Conservation (phyloP, 2,888 invertebrate genomes). For the Oscheius myriophilus region DNA sequence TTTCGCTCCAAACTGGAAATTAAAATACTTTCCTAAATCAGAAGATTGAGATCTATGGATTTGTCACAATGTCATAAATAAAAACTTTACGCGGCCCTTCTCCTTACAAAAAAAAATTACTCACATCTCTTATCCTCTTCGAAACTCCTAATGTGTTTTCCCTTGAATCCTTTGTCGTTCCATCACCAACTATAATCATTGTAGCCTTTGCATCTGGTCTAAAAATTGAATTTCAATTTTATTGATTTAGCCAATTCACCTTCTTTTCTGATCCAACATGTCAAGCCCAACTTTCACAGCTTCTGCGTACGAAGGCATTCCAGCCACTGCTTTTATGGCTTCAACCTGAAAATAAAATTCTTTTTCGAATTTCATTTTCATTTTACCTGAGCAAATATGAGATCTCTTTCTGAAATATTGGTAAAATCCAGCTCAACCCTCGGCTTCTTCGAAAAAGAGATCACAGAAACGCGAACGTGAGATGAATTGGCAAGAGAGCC, state of each 20-base stretch:
- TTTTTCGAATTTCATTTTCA: not conserved
- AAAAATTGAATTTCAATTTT: not conserved
- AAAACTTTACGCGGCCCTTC: too few relatives aligned
- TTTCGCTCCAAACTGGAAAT: too few relatives aligned
- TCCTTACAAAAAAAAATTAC: not conserved
- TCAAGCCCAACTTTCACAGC: conserved; percentile 48
- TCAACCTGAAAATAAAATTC: conserved; percentile 5
- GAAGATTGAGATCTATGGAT: too few relatives aligned
- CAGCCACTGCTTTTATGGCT: conserved; percentile 29
- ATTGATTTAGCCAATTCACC: conserved; percentile 3
- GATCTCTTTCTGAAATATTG: conserved; percentile 24
- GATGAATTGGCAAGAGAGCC: conserved; percentile 56
- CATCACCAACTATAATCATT: conserved; percentile 58
- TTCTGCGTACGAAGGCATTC: conserved; percentile 47
- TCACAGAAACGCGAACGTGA: conserved; percentile 52
- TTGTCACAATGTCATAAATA: too few relatives aligned
- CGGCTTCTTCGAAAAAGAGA: conserved; percentile 47
- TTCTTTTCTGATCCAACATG: conserved; percentile 34
- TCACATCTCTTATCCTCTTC: conserved; percentile 22
- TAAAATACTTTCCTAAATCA: too few relatives aligned
- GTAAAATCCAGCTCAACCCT: conserved; percentile 31
- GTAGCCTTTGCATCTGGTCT: conserved; percentile 48
- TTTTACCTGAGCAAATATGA: conserved; percentile 22
- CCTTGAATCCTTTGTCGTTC: conserved; percentile 31
- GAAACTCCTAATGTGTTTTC: conserved; percentile 21